Conservation (phyloP, 2,888 invertebrate species). For the Tinea semifulvella region DNA sequence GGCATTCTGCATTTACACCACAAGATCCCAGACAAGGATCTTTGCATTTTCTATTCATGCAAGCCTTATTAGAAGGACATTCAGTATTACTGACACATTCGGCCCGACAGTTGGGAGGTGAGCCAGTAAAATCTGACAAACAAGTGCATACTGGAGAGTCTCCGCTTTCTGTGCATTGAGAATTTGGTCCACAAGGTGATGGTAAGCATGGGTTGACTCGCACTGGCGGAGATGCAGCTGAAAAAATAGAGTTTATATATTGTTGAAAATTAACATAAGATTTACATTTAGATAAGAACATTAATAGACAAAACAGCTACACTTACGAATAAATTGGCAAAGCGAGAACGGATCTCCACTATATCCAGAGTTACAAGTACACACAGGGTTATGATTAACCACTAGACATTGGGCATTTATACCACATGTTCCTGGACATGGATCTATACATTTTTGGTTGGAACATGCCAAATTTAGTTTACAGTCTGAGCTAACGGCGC, state of each 20-base stretch:
- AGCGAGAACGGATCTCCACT: conserved; percentile 79
- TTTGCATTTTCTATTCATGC: conserved; percentile 73
- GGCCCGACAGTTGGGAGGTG: conserved; percentile 72
- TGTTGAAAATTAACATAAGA: not conserved
- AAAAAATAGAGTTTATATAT: too few species aligned
- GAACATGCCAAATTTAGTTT: conserved; percentile 74
- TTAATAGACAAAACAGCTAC: too few species aligned
- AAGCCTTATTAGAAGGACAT: conserved; percentile 70
- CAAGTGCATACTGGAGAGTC: conserved; percentile 73
- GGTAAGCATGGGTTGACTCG: conserved; percentile 68
- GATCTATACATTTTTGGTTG: conserved; percentile 78
- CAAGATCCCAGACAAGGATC: conserved; percentile 77
- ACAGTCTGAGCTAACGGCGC: conserved; percentile 79
- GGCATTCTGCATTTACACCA: conserved; percentile 74
- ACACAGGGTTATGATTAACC: conserved; percentile 73
- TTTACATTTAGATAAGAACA: not conserved
- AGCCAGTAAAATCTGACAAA: conserved; percentile 67
- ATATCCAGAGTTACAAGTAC: conserved; percentile 69
- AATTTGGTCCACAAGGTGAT: conserved; percentile 74
- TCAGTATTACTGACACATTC: conserved; percentile 76
- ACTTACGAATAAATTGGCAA: conserved; percentile 65
- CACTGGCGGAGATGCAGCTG: conserved; percentile 39
- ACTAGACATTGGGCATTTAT: conserved; percentile 66
- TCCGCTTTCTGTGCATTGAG: conserved; percentile 67
- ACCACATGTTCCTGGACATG: conserved; percentile 79